Percentiles rank a stretch among this genome's conserved stretches.
These are phyloP conservation scores for Danio rerio DNA, from an alignment of 2,113 vertebrate species.

Conservation along the genomic window DNA sequence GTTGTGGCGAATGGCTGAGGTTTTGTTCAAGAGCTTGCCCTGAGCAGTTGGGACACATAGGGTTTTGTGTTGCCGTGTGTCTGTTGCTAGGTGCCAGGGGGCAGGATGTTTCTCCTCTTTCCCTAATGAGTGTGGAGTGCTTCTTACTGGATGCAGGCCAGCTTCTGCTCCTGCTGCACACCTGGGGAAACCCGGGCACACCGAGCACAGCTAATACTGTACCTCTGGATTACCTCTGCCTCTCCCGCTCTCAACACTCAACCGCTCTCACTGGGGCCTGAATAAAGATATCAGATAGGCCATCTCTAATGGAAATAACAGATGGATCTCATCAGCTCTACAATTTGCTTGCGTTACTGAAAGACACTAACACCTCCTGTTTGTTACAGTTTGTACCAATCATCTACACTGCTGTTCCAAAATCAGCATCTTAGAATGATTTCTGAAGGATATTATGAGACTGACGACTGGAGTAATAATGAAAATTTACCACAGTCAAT, in stretches of 20 bases:
- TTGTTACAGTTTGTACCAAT: constrained; percentile 63
- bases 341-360: constrained; percentile 67
- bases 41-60: constrained; percentile 76
- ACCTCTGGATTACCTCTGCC: constrained; percentile 18
- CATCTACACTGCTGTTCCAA: neutral
- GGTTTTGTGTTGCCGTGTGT: constrained; percentile 71
- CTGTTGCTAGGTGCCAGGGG: constrained; percentile 70
- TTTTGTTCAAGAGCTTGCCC: constrained; percentile 52
- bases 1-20: constrained; percentile 54
- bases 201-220: neutral
- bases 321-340: constrained; percentile 65
- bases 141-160: constrained; percentile 69
- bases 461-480: neutral
- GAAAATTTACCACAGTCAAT: no score
- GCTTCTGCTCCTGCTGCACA: constrained; percentile 62
- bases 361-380: constrained; percentile 70
- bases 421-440: neutral
- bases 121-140: constrained; percentile 71
- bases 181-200: constrained; percentile 62
- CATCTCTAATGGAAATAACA: constrained; percentile 69
- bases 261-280: constrained; percentile 56
- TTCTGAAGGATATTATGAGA: neutral
- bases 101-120: constrained; percentile 68
- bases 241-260: neutral
- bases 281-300: constrained; percentile 65